Conservation (phyloP, 2,888 invertebrate genomes). For the Tetanocera ferruginea region DNA sequence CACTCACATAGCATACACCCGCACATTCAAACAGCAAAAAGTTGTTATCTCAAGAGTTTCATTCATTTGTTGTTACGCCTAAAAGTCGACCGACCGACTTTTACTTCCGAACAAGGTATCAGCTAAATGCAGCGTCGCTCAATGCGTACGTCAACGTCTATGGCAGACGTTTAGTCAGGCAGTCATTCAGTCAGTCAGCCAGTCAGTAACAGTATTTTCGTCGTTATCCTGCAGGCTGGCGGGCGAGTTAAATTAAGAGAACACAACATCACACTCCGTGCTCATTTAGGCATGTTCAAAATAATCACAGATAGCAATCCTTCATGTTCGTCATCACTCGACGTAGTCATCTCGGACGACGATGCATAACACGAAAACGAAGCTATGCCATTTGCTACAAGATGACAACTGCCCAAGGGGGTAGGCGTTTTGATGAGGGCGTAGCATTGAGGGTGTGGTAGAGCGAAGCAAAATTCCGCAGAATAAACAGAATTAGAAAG, state of each 20-base stretch:
- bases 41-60: slow-evolving; percentile 48
- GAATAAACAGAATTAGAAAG: slow-evolving; percentile 45
- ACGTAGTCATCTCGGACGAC: not conserved
- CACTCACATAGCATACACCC: slow-evolving; percentile 1
- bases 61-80: slow-evolving; percentile 43
- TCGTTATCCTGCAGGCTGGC: slow-evolving; percentile 26
- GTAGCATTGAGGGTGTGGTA: not conserved
- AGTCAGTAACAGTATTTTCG: not conserved
- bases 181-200: not conserved
- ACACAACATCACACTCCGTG: slow-evolving; percentile 36
- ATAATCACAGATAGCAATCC: slow-evolving; percentile 33
- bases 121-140: slow-evolving; percentile 21
- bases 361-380: not conserved
- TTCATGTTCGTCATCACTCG: slow-evolving; percentile 32
- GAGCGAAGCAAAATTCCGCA: slow-evolving; percentile 39
- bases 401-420: not conserved
- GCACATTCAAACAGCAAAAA: slow-evolving; percentile 32
- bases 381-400: slow-evolving; percentile 17
- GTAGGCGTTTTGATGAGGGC: not conserved
- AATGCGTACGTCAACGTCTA: slow-evolving; percentile 41
- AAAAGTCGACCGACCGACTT: slow-evolving; percentile 36
- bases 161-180: not conserved
- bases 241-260: slow-evolving; percentile 41
- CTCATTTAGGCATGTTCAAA: slow-evolving; percentile 40
- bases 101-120: not conserved